Evolutionary conservation across 1,140 invertebrate species (phyloP), one percentile per base, ranked within the genome.

Genomic region (Pentalonia nigronervosa): DNA sequence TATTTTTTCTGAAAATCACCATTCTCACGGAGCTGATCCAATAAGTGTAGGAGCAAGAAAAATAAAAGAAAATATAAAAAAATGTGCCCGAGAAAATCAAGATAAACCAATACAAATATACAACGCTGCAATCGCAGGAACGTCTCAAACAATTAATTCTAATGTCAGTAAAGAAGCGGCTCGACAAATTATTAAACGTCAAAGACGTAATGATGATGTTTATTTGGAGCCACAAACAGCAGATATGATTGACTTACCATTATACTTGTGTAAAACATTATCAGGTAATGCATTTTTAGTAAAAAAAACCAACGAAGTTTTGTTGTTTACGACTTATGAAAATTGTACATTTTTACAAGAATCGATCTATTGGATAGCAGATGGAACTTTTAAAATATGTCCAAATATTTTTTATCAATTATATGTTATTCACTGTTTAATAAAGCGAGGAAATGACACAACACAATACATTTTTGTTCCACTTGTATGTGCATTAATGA

Each of bases 251-350:
- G 41, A 41, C 41, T 41, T 41, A 41, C 41, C 41, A 41, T 41
- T 41, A 41, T 41, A 76, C 30, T 30, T 76, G n/a, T n/a, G 14
- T 76, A 7, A n/a, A 76, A 76, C 67, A n/a, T 76, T 76, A 76
- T 76, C 67, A 76, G 67, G 67, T 76, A 76, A 76, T 76, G 30
- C 67, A 76, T n/a, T 76, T 76, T 76, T 76, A 76, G n/a, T 76
- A 76, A 76, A 76, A 76, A 76, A 76, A n/a, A 76, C 30, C 3
- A 30, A n/a, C n/a, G n/a, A n/a, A 76, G n/a, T 76, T 76, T 76
- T 76, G 14, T 76, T 76, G n/a, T 76, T 76, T 76, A 76, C 67
- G 7, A n/a, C 67, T n/a, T n/a, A 76, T 76, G 67, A n/a, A 76
- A 76, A 76, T 76, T 76, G 25, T 76, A 9, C 67, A n/a, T 76